Base-by-base conservation (phyloP, 2,113 vertebrate genomes). In the Balaeniceps rex region DNA sequence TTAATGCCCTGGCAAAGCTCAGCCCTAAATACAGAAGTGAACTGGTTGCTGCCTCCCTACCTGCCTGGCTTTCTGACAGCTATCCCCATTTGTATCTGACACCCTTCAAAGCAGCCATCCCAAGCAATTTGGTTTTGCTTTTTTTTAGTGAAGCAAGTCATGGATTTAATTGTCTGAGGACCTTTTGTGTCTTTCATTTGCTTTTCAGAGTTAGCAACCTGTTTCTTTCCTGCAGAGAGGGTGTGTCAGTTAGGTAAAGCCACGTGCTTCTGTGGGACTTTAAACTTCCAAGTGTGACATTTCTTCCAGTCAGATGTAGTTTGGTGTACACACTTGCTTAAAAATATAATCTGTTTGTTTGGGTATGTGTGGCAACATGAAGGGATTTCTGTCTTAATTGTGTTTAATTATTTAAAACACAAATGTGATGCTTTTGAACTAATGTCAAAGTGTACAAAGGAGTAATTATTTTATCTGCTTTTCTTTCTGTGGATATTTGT, bases 241-340 rank as follows among this genome's bases (percentile, higher is more conserved):
- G 84, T 38, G 81, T 84, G 75, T 68, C 19, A 1, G 10, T 58
- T 54, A 80, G 83, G 49, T 95, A 93, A 78, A 82, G 74, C 81
- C 40, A 42, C 21, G 3, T 93, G 83, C 79, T 49, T 68, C 65
- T 92, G 12, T 77, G 85, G 83, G 92, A 97, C 96, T 97, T 97
- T 79, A 93, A 79, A 84, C 95, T 94, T 83, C 47, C 66, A 80
- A 44, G 22, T 70, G 13, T 65, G 75, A 52, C 36, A 4, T 68
- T 75, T 86, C 44, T 78, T 61, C 22, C 13, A 38, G 28, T 42
- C 71, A 52, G 34, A 36, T 0, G 0, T 76, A 63, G 61, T n/a
- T 44, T 17, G 7, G 28, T 68, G 38, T 64, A 68, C 42, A 42
- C 3, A 3, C n/a, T 76, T 25, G 29, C 33, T 79, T 69, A 71